These are phyloP conservation scores for Limonius californicus DNA, from an alignment of 1,140 invertebrate species.

Conservation along the genomic window DNA sequence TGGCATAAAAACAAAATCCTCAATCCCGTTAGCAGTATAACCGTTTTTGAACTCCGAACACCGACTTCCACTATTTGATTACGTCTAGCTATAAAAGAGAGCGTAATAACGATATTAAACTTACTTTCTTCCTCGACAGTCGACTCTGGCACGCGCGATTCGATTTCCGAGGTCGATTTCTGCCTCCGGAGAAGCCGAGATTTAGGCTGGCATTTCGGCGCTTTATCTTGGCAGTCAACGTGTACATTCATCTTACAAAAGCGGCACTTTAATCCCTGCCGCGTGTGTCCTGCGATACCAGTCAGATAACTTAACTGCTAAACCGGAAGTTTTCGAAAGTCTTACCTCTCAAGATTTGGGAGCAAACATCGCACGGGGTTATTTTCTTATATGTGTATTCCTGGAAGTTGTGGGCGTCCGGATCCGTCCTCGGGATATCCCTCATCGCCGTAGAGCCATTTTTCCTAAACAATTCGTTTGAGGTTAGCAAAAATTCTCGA, in stretches of 20 bases:
- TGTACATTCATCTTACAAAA: slow-evolving; percentile 90
- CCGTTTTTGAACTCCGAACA: no score
- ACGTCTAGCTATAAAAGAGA: neutral
- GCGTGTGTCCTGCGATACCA: slow-evolving; percentile 69
- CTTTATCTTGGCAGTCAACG: slow-evolving; percentile 80
- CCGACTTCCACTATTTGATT: no score
- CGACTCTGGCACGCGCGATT: slow-evolving; percentile 57
- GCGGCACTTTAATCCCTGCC: slow-evolving; percentile 86
- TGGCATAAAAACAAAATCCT: no score
- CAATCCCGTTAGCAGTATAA: no score
- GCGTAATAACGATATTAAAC: slow-evolving; percentile 36
- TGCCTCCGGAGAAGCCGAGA: slow-evolving; percentile 78
- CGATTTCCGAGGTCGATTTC: slow-evolving; percentile 78
- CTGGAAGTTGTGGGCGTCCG: slow-evolving; percentile 76
- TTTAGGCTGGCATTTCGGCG: slow-evolving; percentile 76
- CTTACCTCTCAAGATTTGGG: slow-evolving; percentile 83
- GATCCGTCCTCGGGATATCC: slow-evolving; percentile 57
- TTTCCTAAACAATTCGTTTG: slow-evolving; percentile 57
- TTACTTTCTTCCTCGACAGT: slow-evolving; percentile 70
- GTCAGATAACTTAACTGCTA: neutral
- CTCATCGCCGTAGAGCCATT: slow-evolving; percentile 65
- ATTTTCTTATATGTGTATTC: slow-evolving; percentile 96
- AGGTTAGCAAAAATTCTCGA: no score
- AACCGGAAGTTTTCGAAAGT: neutral
- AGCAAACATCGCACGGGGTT: slow-evolving; percentile 90